Evolutionary conservation across 1,140 invertebrate genomes (phyloP).

Genomic region (Orussus abietinus): DNA sequence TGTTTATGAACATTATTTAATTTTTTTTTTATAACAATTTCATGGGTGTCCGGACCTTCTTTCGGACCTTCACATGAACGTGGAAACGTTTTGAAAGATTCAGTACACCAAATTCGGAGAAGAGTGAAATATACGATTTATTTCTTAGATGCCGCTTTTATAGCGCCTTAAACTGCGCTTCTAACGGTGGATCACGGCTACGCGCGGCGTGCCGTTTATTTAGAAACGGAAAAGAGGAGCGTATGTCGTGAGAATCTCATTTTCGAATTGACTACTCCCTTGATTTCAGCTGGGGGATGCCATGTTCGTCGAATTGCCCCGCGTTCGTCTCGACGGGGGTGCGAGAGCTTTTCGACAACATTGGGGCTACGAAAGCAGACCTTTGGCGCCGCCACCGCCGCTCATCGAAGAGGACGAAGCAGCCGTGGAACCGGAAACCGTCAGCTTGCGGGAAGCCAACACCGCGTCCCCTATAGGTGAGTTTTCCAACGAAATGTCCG

Average conservation of each 20-base stretch:
- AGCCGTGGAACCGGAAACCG: constrained; percentile 55
- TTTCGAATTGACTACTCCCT: background rate
- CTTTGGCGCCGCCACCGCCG: constrained; percentile 62
- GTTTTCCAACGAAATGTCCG: constrained; percentile 23
- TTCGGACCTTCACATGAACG: too few relatives aligned
- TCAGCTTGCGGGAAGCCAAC: constrained; percentile 54
- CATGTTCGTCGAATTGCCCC: constrained; percentile 62
- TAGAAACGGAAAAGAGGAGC: background rate
- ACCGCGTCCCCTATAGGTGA: constrained; percentile 58
- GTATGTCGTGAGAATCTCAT: background rate
- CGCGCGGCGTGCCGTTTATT: background rate
- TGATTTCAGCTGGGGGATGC: constrained; percentile 57
- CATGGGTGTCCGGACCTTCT: too few relatives aligned
- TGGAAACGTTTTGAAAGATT: too few relatives aligned
- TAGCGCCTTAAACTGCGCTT: too few relatives aligned
- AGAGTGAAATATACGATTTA: too few relatives aligned
- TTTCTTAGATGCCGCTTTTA: too few relatives aligned
- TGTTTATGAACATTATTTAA: too few relatives aligned
- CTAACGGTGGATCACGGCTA: too few relatives aligned
- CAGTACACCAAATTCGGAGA: too few relatives aligned
- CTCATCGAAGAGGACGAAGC: constrained; percentile 65
- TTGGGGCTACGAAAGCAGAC: constrained; percentile 62
- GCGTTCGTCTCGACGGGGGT: constrained; percentile 67
- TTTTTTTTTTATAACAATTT: too few relatives aligned
- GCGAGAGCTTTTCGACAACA: constrained; percentile 58